These are phyloP conservation scores for Paramormyrops kingsleyae DNA, from an alignment of 2,113 vertebrate species.

Conservation along the genomic window DNA sequence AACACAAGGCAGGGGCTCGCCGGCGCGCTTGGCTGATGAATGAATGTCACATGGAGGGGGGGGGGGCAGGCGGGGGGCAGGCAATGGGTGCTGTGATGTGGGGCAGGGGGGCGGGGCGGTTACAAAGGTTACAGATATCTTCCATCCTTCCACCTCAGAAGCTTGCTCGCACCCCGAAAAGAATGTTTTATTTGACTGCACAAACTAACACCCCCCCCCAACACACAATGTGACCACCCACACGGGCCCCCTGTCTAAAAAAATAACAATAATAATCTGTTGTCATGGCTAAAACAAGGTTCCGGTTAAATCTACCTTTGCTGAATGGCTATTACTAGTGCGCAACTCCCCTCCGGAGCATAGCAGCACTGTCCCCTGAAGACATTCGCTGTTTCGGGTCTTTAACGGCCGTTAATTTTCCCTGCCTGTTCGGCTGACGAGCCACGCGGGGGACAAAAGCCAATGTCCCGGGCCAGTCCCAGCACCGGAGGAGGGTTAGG, in stretches of 20 bases:
- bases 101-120: constrained; percentile 7
- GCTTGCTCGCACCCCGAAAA: constrained; percentile 13
- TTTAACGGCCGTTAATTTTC: constrained; percentile 1
- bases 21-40: constrained; percentile 84
- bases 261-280: neutral
- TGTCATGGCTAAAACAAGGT: constrained; percentile 3
- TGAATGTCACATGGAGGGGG: constrained; percentile 85
- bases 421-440: neutral
- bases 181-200: neutral
- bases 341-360: neutral
- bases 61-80: constrained; percentile 16
- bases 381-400: neutral
- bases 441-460: neutral
- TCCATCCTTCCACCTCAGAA: constrained; percentile 35
- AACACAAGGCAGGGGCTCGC: constrained; percentile 78
- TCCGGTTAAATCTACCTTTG: constrained; percentile 16
- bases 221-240: neutral
- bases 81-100: constrained; percentile 9
- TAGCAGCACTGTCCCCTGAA: neutral
- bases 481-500: neutral
- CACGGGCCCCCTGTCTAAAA: neutral
- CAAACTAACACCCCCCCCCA: neutral
- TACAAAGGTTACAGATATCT: constrained; percentile 82
- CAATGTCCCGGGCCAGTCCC: neutral
- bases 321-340: neutral